Evolutionary conservation across 2,797 vertebrate genomes (phyloP).

Genomic region (Siniperca undulata): DNA sequence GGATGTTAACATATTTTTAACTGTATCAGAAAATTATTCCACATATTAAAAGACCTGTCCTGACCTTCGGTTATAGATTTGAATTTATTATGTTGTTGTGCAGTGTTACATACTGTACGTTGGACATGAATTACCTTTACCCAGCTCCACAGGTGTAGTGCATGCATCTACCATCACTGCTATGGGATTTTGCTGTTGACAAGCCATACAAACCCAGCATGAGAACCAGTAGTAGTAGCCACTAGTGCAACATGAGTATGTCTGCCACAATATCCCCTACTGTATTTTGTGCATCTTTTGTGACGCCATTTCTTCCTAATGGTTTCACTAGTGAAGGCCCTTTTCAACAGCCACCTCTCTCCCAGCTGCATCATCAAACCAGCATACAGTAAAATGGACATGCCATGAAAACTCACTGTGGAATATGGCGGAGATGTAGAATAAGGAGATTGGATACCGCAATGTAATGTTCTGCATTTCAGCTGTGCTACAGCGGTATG

Average conservation of each 20-base stretch:
- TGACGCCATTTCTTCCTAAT: constrained; percentile 53
- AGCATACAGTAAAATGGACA: constrained; percentile 56
- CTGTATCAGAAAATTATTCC: neutral
- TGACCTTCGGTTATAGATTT: neutral
- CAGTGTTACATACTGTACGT: neutral
- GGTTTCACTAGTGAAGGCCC: constrained; percentile 44
- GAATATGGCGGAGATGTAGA: constrained; percentile 62
- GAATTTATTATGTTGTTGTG: neutral
- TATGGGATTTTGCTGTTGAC: constrained; percentile 10
- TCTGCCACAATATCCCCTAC: constrained; percentile 31
- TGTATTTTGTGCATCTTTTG: constrained; percentile 55
- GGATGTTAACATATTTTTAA: neutral
- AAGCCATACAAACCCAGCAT: constrained; percentile 33
- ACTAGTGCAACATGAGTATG: neutral
- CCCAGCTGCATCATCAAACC: constrained; percentile 46
- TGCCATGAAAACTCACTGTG: constrained; percentile 46
- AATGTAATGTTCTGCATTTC: constrained; percentile 75
- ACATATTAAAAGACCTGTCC: neutral
- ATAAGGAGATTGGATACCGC: constrained; percentile 65
- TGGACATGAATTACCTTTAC: constrained; percentile 9
- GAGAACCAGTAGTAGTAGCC: constrained; percentile 8
- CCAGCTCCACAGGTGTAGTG: neutral
- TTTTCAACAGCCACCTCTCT: constrained; percentile 43
- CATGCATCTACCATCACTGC: neutral
- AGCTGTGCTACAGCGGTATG: constrained; percentile 62